Evolutionary conservation across 2,888 invertebrate genomes (phyloP).

Genomic region (Tetramorium bicarinatum): DNA sequence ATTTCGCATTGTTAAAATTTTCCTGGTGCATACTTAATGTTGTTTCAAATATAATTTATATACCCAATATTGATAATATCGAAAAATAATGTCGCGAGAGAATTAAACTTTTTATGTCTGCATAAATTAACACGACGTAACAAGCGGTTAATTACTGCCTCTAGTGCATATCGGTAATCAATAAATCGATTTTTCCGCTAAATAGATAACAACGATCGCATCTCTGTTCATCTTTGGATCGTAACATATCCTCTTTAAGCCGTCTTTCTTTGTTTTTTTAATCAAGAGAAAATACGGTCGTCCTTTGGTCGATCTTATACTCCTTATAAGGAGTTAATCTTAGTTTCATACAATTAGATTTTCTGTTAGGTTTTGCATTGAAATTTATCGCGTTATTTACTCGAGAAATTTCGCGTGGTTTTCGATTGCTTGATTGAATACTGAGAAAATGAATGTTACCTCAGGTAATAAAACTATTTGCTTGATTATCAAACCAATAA

Average conservation of each 20-base stretch:
- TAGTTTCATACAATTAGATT: slow-evolving; percentile 13
- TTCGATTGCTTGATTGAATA: not conserved
- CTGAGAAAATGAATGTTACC: not conserved
- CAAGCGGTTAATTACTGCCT: slow-evolving; percentile 30
- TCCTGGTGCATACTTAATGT: not conserved
- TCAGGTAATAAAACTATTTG: not conserved
- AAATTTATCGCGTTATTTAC: slow-evolving; percentile 37
- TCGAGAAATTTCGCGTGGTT: slow-evolving; percentile 14
- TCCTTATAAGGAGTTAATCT: slow-evolving; percentile 26
- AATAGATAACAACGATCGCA: slow-evolving; percentile 3
- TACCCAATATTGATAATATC: slow-evolving; percentile 17
- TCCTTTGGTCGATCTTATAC: not conserved
- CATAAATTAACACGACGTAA: slow-evolving; percentile 37
- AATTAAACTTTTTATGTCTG: slow-evolving; percentile 35
- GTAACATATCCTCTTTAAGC: slow-evolving; percentile 39
- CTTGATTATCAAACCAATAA: not conserved
- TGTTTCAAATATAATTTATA: not conserved
- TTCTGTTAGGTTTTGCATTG: not conserved
- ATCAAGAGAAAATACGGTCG: slow-evolving; percentile 27
- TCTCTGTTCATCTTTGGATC: not conserved
- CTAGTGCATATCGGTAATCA: slow-evolving; percentile 19
- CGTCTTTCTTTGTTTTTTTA: slow-evolving; percentile 36
- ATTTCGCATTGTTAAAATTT: slow-evolving; percentile 23
- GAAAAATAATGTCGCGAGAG: slow-evolving; percentile 6
- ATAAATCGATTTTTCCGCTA: slow-evolving; percentile 34